A percentile compares a stretch with the other conserved stretches of the same genome.
Conservation (phyloP, 2,797 vertebrate genomes). For the Danio tinwini region DNA sequence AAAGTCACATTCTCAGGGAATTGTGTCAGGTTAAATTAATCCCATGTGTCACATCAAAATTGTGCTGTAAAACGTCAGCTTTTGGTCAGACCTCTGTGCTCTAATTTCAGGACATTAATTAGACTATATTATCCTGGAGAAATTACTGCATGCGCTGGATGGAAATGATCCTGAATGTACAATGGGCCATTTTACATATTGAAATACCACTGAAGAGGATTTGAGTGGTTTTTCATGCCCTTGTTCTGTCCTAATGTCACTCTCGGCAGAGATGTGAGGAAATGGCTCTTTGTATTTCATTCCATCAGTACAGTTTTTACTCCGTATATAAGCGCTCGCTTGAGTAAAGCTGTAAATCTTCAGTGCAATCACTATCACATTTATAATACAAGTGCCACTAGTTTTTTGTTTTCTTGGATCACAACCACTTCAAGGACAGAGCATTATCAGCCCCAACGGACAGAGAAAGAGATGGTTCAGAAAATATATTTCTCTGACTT, state of each 20-base stretch:
- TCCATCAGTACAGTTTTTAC: neutral
- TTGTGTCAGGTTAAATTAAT: conserved; percentile 34
- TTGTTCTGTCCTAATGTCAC: neutral
- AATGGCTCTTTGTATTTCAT: neutral
- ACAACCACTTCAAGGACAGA: conserved; percentile 8
- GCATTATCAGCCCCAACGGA: conserved; percentile 5
- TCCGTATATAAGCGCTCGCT: neutral
- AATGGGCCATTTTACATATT: conserved; percentile 22
- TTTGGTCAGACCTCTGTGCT: conserved; percentile 34
- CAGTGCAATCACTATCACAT: conserved; percentile 11
- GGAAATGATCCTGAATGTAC: conserved; percentile 37
- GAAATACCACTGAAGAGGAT: conserved; percentile 21
- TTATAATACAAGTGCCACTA: conserved; percentile 6
- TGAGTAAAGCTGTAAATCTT: conserved; percentile 24
- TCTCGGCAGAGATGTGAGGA: conserved; percentile 9
- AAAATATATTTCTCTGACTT: neutral
- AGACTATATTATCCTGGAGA: conserved; percentile 9
- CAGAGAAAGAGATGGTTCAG: conserved; percentile 7
- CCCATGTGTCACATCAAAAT: conserved; percentile 12
- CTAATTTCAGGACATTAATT: conserved; percentile 45
- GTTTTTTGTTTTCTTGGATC: neutral
- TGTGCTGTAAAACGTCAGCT: conserved; percentile 20
- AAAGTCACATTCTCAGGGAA: neutral
- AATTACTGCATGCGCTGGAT: conserved; percentile 29
- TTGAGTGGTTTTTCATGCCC: conserved; percentile 11